Evolutionary conservation across 2,797 vertebrate genomes (phyloP).

Genomic region (Manis crassicaudata): DNA sequence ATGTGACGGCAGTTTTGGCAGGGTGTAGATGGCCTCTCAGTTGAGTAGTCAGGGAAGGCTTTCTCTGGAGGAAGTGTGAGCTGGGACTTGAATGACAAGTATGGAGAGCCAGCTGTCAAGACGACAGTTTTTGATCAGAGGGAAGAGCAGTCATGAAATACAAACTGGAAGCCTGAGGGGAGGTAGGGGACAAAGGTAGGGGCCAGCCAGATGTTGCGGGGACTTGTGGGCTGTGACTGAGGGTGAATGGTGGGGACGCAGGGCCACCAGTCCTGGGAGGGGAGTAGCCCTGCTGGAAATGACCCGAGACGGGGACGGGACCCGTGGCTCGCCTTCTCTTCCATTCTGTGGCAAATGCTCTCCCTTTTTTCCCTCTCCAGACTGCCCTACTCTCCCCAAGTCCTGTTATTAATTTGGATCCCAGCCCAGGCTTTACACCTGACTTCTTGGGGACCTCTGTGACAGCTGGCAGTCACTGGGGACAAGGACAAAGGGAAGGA

Average conservation of each 20-base stretch:
- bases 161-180: not conserved
- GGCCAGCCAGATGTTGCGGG: accelerated
- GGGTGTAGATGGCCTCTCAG: not conserved
- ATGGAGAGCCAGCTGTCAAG: not conserved
- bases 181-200: not conserved
- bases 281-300: not conserved
- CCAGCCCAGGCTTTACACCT: accelerated
- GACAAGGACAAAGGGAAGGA: not conserved
- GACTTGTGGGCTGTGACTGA: accelerated
- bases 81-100: not conserved
- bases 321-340: not conserved
- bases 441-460: not conserved
- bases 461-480: not conserved
- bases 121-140: not conserved
- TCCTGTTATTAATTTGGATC: not conserved
- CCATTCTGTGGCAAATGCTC: not conserved
- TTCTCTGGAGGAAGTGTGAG: not conserved
- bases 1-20: accelerated
- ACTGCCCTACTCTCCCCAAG: not conserved
- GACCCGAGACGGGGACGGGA: accelerated
- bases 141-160: too few relatives aligned
- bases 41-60: not conserved
- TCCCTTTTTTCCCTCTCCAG: accelerated
- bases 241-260: not conserved
- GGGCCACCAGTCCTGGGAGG: not conserved